Percentiles rank a stretch among this genome's conserved stretches.
These are phyloP conservation scores for Florisuga fusca DNA, from an alignment of 2,797 vertebrate genomes.

Conservation along the genomic window DNA sequence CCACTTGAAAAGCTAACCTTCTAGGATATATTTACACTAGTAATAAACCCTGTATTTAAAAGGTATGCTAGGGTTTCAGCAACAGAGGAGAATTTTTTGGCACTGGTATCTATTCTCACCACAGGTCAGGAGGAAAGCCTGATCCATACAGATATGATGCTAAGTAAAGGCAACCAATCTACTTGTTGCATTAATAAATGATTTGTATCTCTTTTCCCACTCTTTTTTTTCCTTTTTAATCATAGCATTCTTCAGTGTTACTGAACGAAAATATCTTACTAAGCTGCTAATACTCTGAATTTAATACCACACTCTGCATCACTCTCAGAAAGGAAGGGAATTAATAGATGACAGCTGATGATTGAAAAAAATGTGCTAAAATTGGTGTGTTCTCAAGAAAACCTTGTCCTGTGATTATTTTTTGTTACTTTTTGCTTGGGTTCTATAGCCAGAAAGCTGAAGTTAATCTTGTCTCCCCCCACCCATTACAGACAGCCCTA, in stretches of 20 bases:
- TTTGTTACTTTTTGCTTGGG: slow-evolving; percentile 46
- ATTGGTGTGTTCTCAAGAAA: slow-evolving; percentile 37
- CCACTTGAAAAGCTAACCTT: slow-evolving; percentile 32
- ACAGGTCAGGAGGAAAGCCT: background rate
- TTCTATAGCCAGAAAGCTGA: slow-evolving; percentile 41
- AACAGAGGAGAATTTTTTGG: background rate
- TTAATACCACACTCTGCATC: background rate
- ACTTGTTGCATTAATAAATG: background rate
- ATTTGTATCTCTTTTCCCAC: background rate
- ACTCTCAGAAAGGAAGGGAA: background rate
- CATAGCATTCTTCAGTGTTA: background rate
- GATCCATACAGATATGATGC: background rate
- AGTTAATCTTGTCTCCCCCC: slow-evolving; percentile 44
- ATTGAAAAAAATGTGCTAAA: slow-evolving; percentile 49
- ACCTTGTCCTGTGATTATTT: slow-evolving; percentile 33
- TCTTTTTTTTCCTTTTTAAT: background rate
- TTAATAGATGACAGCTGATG: background rate
- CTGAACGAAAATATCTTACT: background rate
- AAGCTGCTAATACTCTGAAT: background rate
- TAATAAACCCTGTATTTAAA: slow-evolving; percentile 36
- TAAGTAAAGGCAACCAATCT: background rate
- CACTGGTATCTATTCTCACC: background rate
- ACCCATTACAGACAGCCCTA: slow-evolving; percentile 16
- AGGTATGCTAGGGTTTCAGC: background rate
- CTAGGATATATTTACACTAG: background rate